These are phyloP conservation scores for Sebastes kiyomatsui DNA, from an alignment of 2,797 vertebrate genomes.

Conservation along the genomic window DNA sequence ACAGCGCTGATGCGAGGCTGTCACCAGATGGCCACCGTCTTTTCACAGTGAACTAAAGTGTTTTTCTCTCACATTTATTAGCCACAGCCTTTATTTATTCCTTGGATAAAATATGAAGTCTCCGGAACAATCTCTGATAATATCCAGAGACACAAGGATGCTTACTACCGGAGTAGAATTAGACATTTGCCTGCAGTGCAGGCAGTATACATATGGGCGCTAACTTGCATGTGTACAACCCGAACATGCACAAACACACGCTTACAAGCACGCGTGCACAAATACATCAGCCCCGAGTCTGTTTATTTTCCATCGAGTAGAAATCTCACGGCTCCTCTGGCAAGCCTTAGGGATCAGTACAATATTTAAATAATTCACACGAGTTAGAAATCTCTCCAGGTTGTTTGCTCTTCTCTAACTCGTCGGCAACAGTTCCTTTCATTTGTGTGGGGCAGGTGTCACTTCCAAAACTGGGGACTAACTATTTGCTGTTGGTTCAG, in stretches of 20 bases:
- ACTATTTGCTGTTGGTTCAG: constrained; percentile 52
- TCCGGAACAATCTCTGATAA: constrained; percentile 45
- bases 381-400: constrained; percentile 62
- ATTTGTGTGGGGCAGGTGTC: constrained; percentile 35
- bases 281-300: constrained; percentile 71
- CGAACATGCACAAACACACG: constrained; percentile 26
- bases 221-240: constrained; percentile 43
- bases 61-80: constrained; percentile 65
- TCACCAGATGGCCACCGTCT: constrained; percentile 75
- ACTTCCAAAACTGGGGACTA: constrained; percentile 35
- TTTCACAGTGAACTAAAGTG: constrained; percentile 55
- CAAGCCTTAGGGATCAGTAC: constrained; percentile 70
- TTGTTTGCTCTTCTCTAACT: constrained; percentile 62
- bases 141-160: constrained; percentile 18
- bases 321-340: constrained; percentile 72
- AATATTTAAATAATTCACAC: constrained; percentile 75
- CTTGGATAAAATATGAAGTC: constrained; percentile 49
- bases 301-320: constrained; percentile 72
- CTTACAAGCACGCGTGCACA: constrained; percentile 31
- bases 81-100: constrained; percentile 52
- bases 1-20: constrained; percentile 53
- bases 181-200: constrained; percentile 63
- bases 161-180: constrained; percentile 36
- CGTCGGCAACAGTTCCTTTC: constrained; percentile 25
- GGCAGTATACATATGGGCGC: constrained; percentile 63